Evolutionary conservation across 1,140 invertebrate genomes (phyloP), one percentile per base, ranked within the genome.

Genomic region (Papilio dardanus): DNA sequence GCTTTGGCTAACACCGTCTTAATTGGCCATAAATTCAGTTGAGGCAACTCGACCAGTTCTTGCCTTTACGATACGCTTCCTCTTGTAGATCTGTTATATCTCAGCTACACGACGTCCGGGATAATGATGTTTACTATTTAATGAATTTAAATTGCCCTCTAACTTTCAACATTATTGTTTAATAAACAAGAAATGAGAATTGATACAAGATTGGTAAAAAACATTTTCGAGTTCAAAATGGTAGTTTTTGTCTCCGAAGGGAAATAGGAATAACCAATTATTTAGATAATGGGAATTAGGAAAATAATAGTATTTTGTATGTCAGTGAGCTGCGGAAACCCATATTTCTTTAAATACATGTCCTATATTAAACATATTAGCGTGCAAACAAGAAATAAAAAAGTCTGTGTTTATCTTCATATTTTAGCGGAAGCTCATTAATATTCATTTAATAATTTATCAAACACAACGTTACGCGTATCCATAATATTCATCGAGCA

Each of bases 11-110:
- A 88, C 88, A 91, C 85, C 81, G 86, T 88, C 85, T 88, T 91
- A 90, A 91, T 92, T 92, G 90, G 88, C 88, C 85, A 89, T 92
- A 92, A 91, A 90, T 92, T 91, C 88, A 87, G 74, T 83, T 86
- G 77, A 81, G 82, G 85, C 81, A 84, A 86, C 86, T 89, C 87
- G 82, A 80, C 86, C 83, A 86, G 84, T 86, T 87, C 82, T 82
- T 75, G 82, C 77, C 80, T 82, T 62, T 77, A 79, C 83, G 79
- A 79, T 83, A 81, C 84, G 80, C 81, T 85, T 83, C 81, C 82
- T 83, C 82, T 81, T 75, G 80, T 80, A 81, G 78, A 83, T 82
- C 76, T 77, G 73, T 73, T 73, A 24, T 46, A 71, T 50, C 67
- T 71, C 42, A 31, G 71, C 19, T 73, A 58, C 31, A 73, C n/a